Percentiles rank a stretch among this genome's conserved stretches.
phyloP scores from a whole-genome alignment of 2,113 vertebrate species.

The Bufo bufo region DNA sequence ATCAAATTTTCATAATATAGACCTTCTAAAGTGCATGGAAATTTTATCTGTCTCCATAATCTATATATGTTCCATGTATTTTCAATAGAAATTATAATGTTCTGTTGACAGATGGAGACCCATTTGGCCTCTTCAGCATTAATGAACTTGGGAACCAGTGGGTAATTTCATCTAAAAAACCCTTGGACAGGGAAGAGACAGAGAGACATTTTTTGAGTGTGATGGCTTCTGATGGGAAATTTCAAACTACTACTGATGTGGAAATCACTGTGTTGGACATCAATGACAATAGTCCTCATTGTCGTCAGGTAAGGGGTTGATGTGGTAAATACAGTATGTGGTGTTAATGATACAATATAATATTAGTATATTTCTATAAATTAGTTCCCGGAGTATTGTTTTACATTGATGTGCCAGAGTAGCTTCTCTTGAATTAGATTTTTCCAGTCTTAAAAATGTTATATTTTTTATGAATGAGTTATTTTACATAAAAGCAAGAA shows the following conservation, averaged over 20 bases:
- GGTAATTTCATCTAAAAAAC: conserved; percentile 83
- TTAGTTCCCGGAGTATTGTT: not conserved
- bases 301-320: conserved; percentile 81
- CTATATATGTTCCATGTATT: not conserved
- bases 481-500: too few species aligned
- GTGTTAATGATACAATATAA: not conserved
- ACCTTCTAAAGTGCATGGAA: not conserved
- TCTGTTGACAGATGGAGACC: conserved; percentile 83
- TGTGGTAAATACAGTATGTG: not conserved
- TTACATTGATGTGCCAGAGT: not conserved
- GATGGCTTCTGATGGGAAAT: conserved; percentile 90
- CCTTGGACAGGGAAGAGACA: conserved; percentile 84
- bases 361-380: not conserved
- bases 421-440: not conserved
- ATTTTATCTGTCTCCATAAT: not conserved
- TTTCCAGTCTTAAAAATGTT: not conserved
- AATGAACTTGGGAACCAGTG: conserved; percentile 81
- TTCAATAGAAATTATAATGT: not conserved
- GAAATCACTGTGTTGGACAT: conserved; percentile 90
- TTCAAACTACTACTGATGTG: conserved; percentile 80
- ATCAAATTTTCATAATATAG: not conserved
- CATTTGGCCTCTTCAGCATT: conserved; percentile 86
- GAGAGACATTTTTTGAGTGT: conserved; percentile 84
- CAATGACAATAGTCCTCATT: conserved; percentile 93
- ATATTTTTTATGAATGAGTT: too few species aligned